phyloP scores from a whole-genome alignment of 2,888 invertebrate genomes.

The Timandra comae region DNA sequence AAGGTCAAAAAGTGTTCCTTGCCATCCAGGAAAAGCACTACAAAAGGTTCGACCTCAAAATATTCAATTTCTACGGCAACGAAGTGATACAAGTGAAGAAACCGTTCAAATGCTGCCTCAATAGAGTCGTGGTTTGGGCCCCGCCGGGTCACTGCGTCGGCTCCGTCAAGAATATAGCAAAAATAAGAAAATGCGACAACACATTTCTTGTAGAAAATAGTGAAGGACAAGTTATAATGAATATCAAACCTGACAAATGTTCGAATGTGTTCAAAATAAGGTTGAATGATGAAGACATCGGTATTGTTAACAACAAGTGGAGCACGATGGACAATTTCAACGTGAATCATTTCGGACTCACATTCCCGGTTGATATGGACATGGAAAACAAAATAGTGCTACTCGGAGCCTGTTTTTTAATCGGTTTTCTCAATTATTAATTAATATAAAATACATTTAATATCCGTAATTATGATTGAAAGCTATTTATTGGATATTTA shows the following conservation, averaged over 20 bases:
- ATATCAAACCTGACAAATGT: constrained; percentile 26
- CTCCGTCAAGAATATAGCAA: constrained; percentile 32
- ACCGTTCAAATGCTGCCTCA: constrained; percentile 25
- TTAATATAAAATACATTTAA: constrained; percentile 15
- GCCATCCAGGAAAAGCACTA: constrained; percentile 31
- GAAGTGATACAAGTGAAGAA: constrained; percentile 43
- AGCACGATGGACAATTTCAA: constrained; percentile 7
- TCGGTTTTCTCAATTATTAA: constrained; percentile 20
- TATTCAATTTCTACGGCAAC: constrained; percentile 52
- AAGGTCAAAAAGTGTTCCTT: constrained; percentile 48
- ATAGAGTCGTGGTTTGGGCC: constrained; percentile 37
- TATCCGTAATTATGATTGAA: constrained; percentile 13
- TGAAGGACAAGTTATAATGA: constrained; percentile 23
- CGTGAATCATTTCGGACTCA: constrained; percentile 30
- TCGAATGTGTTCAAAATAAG: constrained; percentile 27
- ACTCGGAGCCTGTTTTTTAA: constrained; percentile 44
- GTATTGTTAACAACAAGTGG: constrained; percentile 30
- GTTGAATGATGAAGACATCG: constrained; percentile 26
- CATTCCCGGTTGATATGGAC: constrained; percentile 37
- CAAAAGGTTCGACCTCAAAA: constrained; percentile 32
- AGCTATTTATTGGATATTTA: too few relatives aligned
- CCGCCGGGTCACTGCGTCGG: constrained; percentile 48
- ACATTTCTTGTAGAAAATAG: constrained; percentile 34
- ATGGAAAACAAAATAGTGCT: constrained; percentile 37
- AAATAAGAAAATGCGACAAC: constrained; percentile 16